Conservation (phyloP, 2,888 invertebrate genomes). For the Bellardia pandia region DNA sequence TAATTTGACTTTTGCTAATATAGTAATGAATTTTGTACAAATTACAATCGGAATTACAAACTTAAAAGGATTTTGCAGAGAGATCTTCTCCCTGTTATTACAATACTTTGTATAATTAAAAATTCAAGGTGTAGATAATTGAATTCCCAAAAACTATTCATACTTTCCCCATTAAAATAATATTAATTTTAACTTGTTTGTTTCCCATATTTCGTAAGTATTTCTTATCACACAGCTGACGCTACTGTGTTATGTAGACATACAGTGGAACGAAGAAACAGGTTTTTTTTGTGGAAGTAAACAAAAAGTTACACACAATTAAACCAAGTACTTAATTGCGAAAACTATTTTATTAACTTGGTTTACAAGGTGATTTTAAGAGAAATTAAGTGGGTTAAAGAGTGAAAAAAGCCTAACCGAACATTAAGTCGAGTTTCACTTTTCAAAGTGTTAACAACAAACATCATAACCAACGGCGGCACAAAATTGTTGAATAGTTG, state of each 20-base stretch:
- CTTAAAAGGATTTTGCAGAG: too few relatives aligned
- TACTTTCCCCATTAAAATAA: background rate
- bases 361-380: slow-evolving; percentile 45
- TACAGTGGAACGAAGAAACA: slow-evolving; percentile 26
- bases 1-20: too few relatives aligned
- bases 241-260: background rate
- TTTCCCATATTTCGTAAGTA: background rate
- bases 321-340: slow-evolving; percentile 4
- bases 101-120: too few relatives aligned
- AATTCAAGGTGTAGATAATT: too few relatives aligned
- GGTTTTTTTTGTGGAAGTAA: slow-evolving; percentile 59
- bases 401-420: slow-evolving; percentile 47
- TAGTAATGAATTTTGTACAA: too few relatives aligned
- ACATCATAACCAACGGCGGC: slow-evolving; percentile 1
- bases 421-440: slow-evolving; percentile 70
- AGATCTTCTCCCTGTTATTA: too few relatives aligned
- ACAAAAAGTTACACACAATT: slow-evolving; percentile 40
- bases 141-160: background rate
- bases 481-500: background rate
- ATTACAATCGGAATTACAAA: too few relatives aligned
- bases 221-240: slow-evolving; percentile 42
- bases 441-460: slow-evolving; percentile 75
- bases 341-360: slow-evolving; percentile 41
- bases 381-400: slow-evolving; percentile 59
- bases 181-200: background rate